Conservation (phyloP, 2,888 invertebrate genomes). For the Caenorhabditis auriculariae region DNA sequence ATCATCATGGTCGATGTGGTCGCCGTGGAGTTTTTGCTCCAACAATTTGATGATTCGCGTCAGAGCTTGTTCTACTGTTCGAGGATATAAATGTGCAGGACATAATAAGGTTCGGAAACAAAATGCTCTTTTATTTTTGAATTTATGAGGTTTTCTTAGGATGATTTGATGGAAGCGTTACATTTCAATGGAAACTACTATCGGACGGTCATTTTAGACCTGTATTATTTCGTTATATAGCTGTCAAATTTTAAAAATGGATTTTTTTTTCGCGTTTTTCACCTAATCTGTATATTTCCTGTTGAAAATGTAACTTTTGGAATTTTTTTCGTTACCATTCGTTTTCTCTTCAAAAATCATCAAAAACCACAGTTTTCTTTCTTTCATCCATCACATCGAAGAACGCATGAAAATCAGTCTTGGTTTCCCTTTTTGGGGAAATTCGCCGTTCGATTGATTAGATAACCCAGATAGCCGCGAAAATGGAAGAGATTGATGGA, state of each 20-base stretch:
- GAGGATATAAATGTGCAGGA: slow-evolving; percentile 61
- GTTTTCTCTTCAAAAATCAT: background rate
- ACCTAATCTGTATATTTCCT: background rate
- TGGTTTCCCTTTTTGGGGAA: background rate
- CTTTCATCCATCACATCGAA: background rate
- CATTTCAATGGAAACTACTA: no score
- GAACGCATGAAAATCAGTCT: background rate
- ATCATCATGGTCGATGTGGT: slow-evolving; percentile 63
- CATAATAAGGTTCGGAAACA: slow-evolving; percentile 55
- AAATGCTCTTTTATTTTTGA: no score
- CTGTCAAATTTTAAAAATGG: background rate
- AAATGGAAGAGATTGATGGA: no score
- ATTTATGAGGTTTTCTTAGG: background rate
- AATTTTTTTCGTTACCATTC: background rate
- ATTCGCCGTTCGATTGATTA: background rate
- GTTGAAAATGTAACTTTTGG: background rate
- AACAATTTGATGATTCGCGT: slow-evolving; percentile 57
- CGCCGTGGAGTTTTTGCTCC: slow-evolving; percentile 61
- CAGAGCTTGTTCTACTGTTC: slow-evolving; percentile 62
- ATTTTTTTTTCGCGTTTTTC: background rate
- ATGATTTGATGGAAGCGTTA: slow-evolving; percentile 4
- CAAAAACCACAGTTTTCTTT: no score
- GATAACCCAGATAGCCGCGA: no score
- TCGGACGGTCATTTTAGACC: no score
- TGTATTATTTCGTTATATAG: no score